Conservation (phyloP, 2,888 invertebrate species). For the Oxycera nigricornis region DNA sequence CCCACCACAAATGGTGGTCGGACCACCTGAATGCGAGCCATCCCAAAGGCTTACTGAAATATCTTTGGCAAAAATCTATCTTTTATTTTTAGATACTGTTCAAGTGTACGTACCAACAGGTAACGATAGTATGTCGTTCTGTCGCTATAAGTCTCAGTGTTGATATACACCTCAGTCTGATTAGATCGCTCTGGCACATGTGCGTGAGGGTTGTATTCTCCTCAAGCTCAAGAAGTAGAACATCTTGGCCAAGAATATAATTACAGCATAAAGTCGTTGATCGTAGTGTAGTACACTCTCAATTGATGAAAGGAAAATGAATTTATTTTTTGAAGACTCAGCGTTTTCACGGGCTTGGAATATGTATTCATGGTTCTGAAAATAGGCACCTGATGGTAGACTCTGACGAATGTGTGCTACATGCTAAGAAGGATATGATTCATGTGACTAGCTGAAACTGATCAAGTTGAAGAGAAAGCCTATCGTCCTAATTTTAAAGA, state of each 20-base stretch:
- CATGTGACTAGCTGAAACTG: no score
- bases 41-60: neutral
- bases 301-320: neutral
- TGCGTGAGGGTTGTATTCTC: no score
- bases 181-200: neutral
- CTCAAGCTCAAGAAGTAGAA: no score
- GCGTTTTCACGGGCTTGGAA: neutral
- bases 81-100: neutral
- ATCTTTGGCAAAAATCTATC: no score
- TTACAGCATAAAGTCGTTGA: neutral
- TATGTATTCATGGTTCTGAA: neutral
- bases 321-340: neutral
- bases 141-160: neutral
- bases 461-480: no score
- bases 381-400: neutral
- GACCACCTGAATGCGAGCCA: no score
- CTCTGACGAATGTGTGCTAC: neutral
- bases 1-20: no score
- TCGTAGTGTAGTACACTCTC: neutral
- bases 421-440: neutral
- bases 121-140: neutral
- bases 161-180: neutral
- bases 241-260: no score
- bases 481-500: no score
- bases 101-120: neutral